phyloP scores from a whole-genome alignment of 2,797 vertebrate species.

The Clamator glandarius region DNA sequence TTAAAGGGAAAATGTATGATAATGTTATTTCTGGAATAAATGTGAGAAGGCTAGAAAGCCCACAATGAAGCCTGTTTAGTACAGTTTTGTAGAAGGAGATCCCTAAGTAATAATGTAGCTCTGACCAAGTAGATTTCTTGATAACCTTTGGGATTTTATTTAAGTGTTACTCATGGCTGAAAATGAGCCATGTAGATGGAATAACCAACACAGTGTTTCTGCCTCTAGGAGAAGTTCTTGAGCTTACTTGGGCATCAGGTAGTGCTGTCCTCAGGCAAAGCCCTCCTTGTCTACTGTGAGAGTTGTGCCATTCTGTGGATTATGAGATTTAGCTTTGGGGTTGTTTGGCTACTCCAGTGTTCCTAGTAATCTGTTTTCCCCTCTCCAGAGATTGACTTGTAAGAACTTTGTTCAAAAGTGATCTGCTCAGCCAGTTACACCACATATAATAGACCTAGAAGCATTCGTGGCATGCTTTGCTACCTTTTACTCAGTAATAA shows the following conservation, averaged over 20 bases:
- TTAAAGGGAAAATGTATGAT: neutral
- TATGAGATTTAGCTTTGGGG: neutral
- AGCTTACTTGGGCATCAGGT: neutral
- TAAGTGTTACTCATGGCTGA: neutral
- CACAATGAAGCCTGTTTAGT: neutral
- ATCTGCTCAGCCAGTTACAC: conserved; percentile 1
- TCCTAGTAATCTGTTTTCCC: conserved; percentile 2
- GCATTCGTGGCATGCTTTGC: neutral
- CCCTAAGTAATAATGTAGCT: neutral
- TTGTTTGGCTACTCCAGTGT: neutral
- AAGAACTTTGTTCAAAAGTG: neutral
- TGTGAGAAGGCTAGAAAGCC: neutral
- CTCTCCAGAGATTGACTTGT: conserved; percentile 7
- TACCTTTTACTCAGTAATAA: conserved; percentile 42
- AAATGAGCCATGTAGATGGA: neutral
- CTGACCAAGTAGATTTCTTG: neutral
- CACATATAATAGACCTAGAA: conserved; percentile 30
- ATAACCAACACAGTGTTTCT: neutral
- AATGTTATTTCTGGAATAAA: neutral
- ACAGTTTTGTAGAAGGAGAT: neutral
- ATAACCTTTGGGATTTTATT: neutral
- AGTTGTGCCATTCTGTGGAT: neutral
- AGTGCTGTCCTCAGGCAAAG: neutral
- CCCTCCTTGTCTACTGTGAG: neutral
- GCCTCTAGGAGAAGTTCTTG: neutral